Percentiles rank a stretch among this genome's conserved stretches.
phyloP scores from a whole-genome alignment of 2,888 invertebrate species.

The Ischnura elegans region DNA sequence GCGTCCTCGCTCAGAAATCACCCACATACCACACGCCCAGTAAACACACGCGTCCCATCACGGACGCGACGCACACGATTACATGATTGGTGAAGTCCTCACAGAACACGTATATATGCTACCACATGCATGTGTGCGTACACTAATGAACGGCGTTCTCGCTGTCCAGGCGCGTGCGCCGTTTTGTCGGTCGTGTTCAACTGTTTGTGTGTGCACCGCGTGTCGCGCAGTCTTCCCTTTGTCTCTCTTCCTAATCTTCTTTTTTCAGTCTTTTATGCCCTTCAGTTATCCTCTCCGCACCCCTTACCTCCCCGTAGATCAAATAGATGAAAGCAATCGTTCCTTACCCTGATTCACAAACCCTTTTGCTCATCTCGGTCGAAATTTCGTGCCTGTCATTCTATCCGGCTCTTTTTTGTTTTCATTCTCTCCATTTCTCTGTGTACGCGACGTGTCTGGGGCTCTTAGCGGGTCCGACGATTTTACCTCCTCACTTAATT shows the following conservation, averaged over 20 bases:
- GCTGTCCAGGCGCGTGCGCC: slow-evolving; percentile 2
- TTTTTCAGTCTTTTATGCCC: not conserved
- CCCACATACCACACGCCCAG: too few species aligned
- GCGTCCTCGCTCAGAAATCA: not conserved
- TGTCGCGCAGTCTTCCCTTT: not conserved
- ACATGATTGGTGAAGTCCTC: not conserved
- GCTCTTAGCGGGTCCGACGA: not conserved
- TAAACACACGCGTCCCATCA: too few species aligned
- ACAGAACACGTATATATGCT: not conserved
- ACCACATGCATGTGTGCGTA: too few species aligned
- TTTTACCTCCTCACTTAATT: slow-evolving; percentile 11
- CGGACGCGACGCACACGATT: not conserved
- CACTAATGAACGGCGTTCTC: too few species aligned
- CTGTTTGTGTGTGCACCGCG: not conserved
- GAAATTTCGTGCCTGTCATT: slow-evolving; percentile 17
- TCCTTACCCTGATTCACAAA: not conserved
- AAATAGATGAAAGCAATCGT: too few species aligned
- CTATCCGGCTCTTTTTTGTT: not conserved
- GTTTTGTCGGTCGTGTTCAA: not conserved
- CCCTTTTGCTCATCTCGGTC: not conserved
- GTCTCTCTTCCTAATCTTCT: not conserved
- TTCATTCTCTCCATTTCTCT: not conserved
- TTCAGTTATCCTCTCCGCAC: not conserved
- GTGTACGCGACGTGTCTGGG: not conserved
- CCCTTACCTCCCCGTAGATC: not conserved